Base-by-base conservation (phyloP, 1,140 invertebrate species). In the Pectinophora gossypiella region DNA sequence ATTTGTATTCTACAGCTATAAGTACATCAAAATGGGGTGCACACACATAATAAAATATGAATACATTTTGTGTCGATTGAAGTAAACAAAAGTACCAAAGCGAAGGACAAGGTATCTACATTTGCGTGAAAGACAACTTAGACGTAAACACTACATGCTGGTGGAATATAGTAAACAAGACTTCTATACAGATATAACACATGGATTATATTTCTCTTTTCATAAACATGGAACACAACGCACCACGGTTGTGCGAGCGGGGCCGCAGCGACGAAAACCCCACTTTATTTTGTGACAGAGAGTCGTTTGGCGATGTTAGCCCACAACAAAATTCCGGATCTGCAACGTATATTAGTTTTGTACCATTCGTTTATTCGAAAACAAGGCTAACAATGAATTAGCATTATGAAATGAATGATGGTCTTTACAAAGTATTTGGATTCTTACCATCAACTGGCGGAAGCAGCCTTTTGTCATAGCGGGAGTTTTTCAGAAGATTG, bases 261-360 rank as follows among this genome's bases (percentile, higher is more conserved):
- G 89, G 90, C 85, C 90, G 88, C 71, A 89, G 85, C 81, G 90
- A 88, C 72, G 88, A 87, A 76, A 88, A 84, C 72, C 89, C 89
- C 79, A 85, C 85, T 64, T 66, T 82, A 76, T 80, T 81, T 65
- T 79, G 74, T 53, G 76, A 74, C 72, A 81, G 56, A 71, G 81
- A 79, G 72, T 93, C 93, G 85, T 92, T 92, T 68, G 93, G 93
- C 69, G 92, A 91, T 75, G 90, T 91, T 88, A 94, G 90, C 79
- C 93, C 93, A 90, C 94, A 95, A 91, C 94, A 95, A 90, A 94
- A 94, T 90, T 94, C 93, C 81, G 94, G 93, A 95, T 95, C 93
- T 95, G 93, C 85, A 94, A 94, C 90, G 92, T 88, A 1, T 32
- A 32, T 32, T n/a, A 32, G n/a, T n/a, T n/a, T n/a, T n/a, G n/a